Evolutionary conservation across 2,888 invertebrate genomes (phyloP).

Genomic region (Andrena camellia): DNA sequence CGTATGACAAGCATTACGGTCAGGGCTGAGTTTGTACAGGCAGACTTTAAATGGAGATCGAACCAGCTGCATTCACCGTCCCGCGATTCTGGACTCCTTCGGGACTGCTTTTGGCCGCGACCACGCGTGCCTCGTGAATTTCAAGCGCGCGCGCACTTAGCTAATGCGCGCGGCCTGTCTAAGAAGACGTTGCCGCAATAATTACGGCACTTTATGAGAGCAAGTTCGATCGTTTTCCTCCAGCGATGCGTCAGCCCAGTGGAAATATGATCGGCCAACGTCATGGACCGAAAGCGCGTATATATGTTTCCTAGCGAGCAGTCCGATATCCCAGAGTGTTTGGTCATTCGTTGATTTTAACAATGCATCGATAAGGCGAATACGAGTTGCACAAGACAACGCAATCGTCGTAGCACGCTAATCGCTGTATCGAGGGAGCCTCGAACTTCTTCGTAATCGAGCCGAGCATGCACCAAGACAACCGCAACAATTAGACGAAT

Average conservation of each 20-base stretch:
- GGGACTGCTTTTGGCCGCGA: constrained; percentile 6
- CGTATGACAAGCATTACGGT: constrained; percentile 66
- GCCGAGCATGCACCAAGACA: constrained; percentile 29
- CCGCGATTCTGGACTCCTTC: not conserved
- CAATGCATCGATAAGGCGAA: constrained; percentile 44
- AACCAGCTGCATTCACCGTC: constrained; percentile 1
- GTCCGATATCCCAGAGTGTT: not conserved
- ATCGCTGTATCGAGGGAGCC: constrained; percentile 40
- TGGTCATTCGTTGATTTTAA: constrained; percentile 31
- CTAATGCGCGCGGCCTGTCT: not conserved
- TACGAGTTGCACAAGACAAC: constrained; percentile 35
- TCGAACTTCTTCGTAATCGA: constrained; percentile 62
- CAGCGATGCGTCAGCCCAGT: not conserved
- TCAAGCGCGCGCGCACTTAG: not conserved
- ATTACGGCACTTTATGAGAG: not conserved
- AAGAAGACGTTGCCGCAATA: constrained; percentile 16
- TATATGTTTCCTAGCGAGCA: too few relatives aligned
- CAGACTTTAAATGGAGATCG: constrained; percentile 24
- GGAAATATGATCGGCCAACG: not conserved
- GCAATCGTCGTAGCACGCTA: constrained; percentile 21
- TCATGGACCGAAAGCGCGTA: not conserved
- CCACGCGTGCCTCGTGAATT: not conserved
- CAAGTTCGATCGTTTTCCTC: constrained; percentile 11
- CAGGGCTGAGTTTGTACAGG: constrained; percentile 61
- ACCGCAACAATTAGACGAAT: constrained; percentile 62